Percentiles rank a stretch among this genome's conserved stretches.
Conservation (phyloP, 2,113 vertebrate species). For the Elgaria multicarinata region DNA sequence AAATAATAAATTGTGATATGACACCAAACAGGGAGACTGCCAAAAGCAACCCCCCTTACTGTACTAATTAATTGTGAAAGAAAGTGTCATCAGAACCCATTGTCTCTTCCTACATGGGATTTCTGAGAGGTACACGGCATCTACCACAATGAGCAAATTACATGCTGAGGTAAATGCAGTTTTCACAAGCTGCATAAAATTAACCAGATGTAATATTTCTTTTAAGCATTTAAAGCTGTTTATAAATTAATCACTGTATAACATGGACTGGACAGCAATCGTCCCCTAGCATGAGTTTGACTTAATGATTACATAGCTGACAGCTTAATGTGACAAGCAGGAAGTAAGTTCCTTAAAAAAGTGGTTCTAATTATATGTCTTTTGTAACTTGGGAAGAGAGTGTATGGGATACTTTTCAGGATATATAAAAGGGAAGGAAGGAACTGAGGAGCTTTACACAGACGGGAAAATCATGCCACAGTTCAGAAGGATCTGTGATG, state of each 20-base stretch:
- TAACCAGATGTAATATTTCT: not conserved
- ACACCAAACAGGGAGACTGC: slow-evolving; percentile 43
- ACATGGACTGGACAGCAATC: not conserved
- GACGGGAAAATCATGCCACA: too few species aligned
- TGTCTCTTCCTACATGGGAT: slow-evolving; percentile 44
- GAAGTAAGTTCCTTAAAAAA: not conserved
- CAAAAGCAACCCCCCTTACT: slow-evolving; percentile 54
- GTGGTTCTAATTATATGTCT: not conserved
- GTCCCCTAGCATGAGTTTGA: not conserved
- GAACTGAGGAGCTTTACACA: too few species aligned
- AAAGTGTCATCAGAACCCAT: slow-evolving; percentile 59
- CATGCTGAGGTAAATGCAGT: slow-evolving; percentile 13
- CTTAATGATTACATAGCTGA: not conserved
- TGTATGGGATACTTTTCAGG: not conserved
- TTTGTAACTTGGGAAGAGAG: slow-evolving; percentile 14
- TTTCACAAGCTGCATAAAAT: slow-evolving; percentile 17
- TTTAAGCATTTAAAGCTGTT: slow-evolving; percentile 4
- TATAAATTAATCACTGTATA: slow-evolving; percentile 6
- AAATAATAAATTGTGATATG: slow-evolving; percentile 44
- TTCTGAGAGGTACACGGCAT: slow-evolving; percentile 35
- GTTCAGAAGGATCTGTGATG: too few species aligned
- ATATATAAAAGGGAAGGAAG: too few species aligned
- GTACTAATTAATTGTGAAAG: slow-evolving; percentile 62
- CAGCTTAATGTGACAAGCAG: not conserved
- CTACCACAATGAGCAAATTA: slow-evolving; percentile 50